Conservation (phyloP, 2,113 vertebrate genomes). For the Neodon shergylaensis region DNA sequence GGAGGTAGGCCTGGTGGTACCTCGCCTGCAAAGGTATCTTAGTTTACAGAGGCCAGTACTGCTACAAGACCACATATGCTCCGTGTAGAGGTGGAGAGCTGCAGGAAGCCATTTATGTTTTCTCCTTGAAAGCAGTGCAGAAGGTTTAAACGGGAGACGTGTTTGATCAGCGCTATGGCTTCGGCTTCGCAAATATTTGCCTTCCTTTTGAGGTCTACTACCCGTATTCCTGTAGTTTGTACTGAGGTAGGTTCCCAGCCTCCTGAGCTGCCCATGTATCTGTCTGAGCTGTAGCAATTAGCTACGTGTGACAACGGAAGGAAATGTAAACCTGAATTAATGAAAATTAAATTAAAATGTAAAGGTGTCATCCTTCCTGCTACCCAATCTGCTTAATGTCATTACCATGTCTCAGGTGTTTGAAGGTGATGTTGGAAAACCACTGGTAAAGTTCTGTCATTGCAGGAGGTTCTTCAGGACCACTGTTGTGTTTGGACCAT, state of each 20-base stretch:
- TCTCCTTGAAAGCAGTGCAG: neutral
- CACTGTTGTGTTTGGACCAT: neutral
- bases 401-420: neutral
- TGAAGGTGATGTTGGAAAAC: neutral
- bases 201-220: neutral
- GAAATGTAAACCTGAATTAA: neutral
- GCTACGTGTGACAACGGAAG: neutral
- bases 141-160: neutral
- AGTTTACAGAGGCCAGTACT: no score
- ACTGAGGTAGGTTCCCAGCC: neutral
- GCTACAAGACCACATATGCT: rapidly evolving
- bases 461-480: neutral
- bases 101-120: neutral
- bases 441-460: neutral
- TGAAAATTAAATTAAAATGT: neutral
- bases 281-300: neutral
- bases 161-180: neutral
- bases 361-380: neutral
- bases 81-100: neutral
- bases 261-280: neutral
- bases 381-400: neutral
- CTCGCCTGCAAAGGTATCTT: neutral
- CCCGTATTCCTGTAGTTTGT: neutral
- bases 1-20: neutral
- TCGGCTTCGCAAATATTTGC: constrained; percentile 27